Conservation (phyloP, 2,113 vertebrate species). For the Megaptera novaeangliae region DNA sequence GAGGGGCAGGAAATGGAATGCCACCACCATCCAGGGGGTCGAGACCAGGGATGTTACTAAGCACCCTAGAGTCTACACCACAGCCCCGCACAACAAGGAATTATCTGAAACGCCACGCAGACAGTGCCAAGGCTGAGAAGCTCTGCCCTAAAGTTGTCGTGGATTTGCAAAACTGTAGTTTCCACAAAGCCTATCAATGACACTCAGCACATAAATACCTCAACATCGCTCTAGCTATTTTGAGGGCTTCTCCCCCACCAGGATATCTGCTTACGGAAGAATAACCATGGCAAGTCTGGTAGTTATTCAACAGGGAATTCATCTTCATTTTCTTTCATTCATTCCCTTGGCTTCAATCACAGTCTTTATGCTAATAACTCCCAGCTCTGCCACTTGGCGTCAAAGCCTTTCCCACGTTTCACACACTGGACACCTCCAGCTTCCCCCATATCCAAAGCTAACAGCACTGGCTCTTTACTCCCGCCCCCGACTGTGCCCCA, state of each 20-base stretch:
- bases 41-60: background rate
- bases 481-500: background rate
- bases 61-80: background rate
- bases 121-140: background rate
- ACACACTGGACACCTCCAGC: background rate
- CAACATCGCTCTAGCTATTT: background rate
- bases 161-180: slow-evolving; percentile 1
- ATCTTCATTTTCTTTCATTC: background rate
- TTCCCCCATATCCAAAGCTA: background rate
- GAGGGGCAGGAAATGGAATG: background rate
- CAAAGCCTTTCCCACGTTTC: background rate
- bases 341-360: background rate
- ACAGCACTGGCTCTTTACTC: background rate
- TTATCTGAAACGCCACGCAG: background rate
- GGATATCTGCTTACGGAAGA: background rate
- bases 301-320: background rate
- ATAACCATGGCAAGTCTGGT: background rate
- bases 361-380: background rate
- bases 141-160: background rate
- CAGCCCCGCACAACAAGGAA: background rate
- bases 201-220: background rate
- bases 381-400: background rate
- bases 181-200: background rate
- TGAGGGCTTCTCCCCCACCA: background rate
- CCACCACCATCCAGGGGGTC: background rate